phyloP scores from a whole-genome alignment of 2,797 vertebrate species.

The Martes flavigula region DNA sequence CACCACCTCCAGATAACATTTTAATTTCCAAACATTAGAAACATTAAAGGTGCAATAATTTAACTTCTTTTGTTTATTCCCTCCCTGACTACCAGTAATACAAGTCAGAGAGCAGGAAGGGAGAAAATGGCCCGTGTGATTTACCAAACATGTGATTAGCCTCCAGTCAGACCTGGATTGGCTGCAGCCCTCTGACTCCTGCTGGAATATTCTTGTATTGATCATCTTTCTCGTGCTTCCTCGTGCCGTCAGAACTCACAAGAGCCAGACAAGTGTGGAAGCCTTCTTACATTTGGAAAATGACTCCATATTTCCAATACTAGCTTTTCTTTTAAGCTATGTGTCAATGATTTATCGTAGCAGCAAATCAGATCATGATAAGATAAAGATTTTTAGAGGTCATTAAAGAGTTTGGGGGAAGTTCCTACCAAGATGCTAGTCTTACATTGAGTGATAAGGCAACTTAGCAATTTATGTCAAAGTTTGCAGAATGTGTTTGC shows the following conservation, averaged over 20 bases:
- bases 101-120: constrained; percentile 57
- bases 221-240: constrained; percentile 76
- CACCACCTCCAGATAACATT: constrained; percentile 9
- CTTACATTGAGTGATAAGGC: constrained; percentile 85
- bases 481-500: constrained; percentile 87
- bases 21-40: constrained; percentile 51
- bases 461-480: constrained; percentile 88
- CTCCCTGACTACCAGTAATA: neutral
- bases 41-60: constrained; percentile 46
- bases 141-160: constrained; percentile 65
- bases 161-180: constrained; percentile 51
- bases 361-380: constrained; percentile 86
- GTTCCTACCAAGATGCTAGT: constrained; percentile 83
- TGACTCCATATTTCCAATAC: constrained; percentile 85
- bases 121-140: constrained; percentile 21
- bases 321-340: constrained; percentile 83
- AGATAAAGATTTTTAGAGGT: constrained; percentile 89
- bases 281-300: constrained; percentile 80
- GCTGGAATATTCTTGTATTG: constrained; percentile 59
- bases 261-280: constrained; percentile 47
- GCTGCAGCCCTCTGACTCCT: constrained; percentile 16
- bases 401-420: constrained; percentile 88
- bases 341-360: constrained; percentile 88
- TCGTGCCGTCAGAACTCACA: constrained; percentile 73
- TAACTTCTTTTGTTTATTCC: constrained; percentile 7